Percentiles rank a stretch among this genome's conserved stretches.
Conservation (phyloP, 2,113 vertebrate species). For the Entomyzon cyanotis region DNA sequence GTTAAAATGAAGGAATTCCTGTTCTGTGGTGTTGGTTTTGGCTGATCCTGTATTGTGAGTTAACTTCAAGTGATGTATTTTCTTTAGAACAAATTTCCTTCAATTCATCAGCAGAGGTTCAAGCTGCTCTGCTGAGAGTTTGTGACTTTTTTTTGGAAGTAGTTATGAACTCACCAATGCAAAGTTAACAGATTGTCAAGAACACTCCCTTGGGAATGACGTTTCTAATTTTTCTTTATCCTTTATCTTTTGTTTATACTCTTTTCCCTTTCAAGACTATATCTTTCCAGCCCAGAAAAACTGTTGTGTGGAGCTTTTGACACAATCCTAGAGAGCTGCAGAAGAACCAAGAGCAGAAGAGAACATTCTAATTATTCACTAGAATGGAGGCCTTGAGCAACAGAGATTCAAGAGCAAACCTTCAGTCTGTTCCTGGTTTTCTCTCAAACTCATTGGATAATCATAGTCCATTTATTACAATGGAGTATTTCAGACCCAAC, state of each 20-base stretch:
- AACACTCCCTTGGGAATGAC: slow-evolving; percentile 45
- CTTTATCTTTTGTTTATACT: slow-evolving; percentile 30
- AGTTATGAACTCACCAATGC: background rate
- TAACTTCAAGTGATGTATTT: slow-evolving; percentile 76
- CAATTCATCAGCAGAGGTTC: slow-evolving; percentile 75
- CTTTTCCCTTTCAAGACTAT: background rate
- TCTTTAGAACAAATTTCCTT: slow-evolving; percentile 80
- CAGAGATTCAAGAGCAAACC: background rate
- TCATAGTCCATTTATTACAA: background rate
- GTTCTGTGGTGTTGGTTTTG: slow-evolving; percentile 69
- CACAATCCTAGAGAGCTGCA: background rate
- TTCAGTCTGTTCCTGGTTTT: background rate
- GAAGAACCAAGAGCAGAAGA: background rate
- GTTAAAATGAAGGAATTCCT: slow-evolving; percentile 76
- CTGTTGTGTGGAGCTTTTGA: background rate
- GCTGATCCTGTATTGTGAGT: slow-evolving; percentile 63
- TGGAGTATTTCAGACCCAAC: background rate
- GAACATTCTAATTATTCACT: background rate
- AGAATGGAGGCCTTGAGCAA: background rate
- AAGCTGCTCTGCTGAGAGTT: slow-evolving; percentile 59
- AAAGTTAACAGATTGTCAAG: slow-evolving; percentile 38
- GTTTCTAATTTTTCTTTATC: slow-evolving; percentile 42
- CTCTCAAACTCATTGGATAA: background rate
- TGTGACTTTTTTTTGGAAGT: slow-evolving; percentile 59
- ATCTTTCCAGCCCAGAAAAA: background rate